phyloP scores from a whole-genome alignment of 2,113 vertebrate species.

The Empidonax alnorum region DNA sequence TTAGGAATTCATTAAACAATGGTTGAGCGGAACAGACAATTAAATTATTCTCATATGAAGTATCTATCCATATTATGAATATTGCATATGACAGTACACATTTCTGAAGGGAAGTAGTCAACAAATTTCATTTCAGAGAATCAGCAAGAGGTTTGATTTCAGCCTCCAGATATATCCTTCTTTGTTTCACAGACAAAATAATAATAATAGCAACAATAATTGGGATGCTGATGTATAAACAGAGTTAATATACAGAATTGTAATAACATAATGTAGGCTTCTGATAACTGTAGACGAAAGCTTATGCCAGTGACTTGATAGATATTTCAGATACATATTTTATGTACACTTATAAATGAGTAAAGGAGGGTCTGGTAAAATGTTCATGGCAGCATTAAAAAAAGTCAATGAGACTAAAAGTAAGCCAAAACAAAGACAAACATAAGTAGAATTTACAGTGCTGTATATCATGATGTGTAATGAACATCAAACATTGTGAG shows the following conservation, averaged over 20 bases:
- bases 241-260: conserved; percentile 37
- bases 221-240: conserved; percentile 38
- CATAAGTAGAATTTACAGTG: neutral
- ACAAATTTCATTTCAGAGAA: conserved; percentile 71
- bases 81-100: conserved; percentile 59
- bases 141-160: conserved; percentile 68
- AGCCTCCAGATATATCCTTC: conserved; percentile 50
- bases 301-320: neutral
- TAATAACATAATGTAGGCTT: neutral
- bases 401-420: neutral
- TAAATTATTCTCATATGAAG: conserved; percentile 74
- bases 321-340: neutral
- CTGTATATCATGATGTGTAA: neutral
- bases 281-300: neutral
- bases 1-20: conserved; percentile 78
- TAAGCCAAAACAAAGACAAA: neutral
- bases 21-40: conserved; percentile 68
- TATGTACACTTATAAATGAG: neutral
- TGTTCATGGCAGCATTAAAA: neutral
- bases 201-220: conserved; percentile 44
- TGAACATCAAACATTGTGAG: neutral
- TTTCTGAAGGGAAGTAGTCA: conserved; percentile 65
- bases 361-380: neutral
- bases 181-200: conserved; percentile 57
- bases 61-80: conserved; percentile 73